Percentiles rank a stretch among this genome's conserved stretches.
Conservation (phyloP, 23 tunicate species). For the Clavelina lepadiformis region DNA sequence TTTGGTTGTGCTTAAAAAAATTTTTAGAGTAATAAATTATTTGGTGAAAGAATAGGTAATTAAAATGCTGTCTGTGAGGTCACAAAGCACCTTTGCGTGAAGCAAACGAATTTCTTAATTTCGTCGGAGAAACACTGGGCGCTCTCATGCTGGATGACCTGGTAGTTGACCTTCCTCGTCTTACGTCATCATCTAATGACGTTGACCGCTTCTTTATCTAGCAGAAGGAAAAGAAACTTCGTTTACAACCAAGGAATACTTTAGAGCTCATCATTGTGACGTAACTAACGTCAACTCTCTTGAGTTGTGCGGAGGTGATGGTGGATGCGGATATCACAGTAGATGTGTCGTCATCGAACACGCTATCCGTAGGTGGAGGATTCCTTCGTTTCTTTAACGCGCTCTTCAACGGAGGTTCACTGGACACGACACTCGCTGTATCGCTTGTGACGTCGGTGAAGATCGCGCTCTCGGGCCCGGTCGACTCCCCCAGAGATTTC, state of each 20-base stretch:
- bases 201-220: conserved; percentile 18
- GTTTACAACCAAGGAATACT: neutral
- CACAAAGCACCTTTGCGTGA: too few relatives aligned
- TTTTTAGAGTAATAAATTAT: too few relatives aligned
- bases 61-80: too few relatives aligned
- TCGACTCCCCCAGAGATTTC: too few relatives aligned
- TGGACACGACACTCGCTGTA: conserved; percentile 18
- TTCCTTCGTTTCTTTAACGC: conserved; percentile 40
- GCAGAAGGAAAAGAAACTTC: neutral
- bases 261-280: neutral
- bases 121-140: neutral
- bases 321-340: conserved; percentile 59
- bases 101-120: too few relatives aligned
- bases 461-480: conserved; percentile 16
- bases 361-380: conserved; percentile 24
- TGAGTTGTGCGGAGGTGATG: conserved; percentile 14
- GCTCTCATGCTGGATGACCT: conserved; percentile 1
- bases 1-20: conserved; percentile 2
- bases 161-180: conserved; percentile 8
- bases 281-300: conserved; percentile 22
- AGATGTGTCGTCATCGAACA: conserved; percentile 42
- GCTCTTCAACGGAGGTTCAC: conserved; percentile 52
- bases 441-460: conserved; percentile 22
- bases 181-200: conserved; percentile 25
- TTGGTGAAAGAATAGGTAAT: too few relatives aligned